Percentiles rank a stretch among this genome's conserved stretches.
These are phyloP conservation scores for Drosophila yakuba DNA, from an alignment of 1,140 invertebrate genomes.

Conservation along the genomic window DNA sequence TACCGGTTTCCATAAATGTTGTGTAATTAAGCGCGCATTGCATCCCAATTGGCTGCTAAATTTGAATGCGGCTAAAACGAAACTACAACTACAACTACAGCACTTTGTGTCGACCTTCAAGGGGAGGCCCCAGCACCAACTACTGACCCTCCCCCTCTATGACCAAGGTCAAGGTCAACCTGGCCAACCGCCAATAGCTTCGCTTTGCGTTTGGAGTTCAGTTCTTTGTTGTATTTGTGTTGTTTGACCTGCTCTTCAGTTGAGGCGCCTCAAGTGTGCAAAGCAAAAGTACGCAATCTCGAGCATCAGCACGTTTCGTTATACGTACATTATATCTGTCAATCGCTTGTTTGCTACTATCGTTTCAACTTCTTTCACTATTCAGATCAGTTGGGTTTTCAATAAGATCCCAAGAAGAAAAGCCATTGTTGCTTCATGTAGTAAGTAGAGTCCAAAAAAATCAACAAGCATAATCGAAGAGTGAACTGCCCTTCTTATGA, in stretches of 20 bases:
- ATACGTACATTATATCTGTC: too few species aligned
- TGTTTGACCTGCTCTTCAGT: neutral
- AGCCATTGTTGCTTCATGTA: too few species aligned
- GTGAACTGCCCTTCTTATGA: too few species aligned
- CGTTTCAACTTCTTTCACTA: too few species aligned
- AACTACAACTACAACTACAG: neutral
- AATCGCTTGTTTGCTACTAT: too few species aligned
- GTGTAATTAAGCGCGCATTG: constrained; percentile 60
- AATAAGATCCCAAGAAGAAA: too few species aligned
- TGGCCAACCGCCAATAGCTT: neutral
- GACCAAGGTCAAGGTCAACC: constrained; percentile 4
- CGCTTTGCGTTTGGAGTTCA: neutral
- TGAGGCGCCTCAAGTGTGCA: neutral
- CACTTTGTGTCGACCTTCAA: neutral
- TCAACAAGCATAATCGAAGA: too few species aligned
- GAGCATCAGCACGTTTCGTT: too few species aligned
- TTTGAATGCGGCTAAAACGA: neutral
- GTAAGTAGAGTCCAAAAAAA: too few species aligned
- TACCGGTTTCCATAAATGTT: constrained; percentile 19
- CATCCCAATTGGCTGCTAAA: constrained; percentile 42
- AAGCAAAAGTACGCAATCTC: neutral
- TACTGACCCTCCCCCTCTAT: neutral
- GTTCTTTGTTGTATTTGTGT: neutral
- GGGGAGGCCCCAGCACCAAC: neutral
- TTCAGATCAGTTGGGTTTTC: too few species aligned